Percentiles rank a stretch among this genome's conserved stretches.
Evolutionary conservation across 2,888 invertebrate species (phyloP).

Genomic region (Gisinianus flammeolus): DNA sequence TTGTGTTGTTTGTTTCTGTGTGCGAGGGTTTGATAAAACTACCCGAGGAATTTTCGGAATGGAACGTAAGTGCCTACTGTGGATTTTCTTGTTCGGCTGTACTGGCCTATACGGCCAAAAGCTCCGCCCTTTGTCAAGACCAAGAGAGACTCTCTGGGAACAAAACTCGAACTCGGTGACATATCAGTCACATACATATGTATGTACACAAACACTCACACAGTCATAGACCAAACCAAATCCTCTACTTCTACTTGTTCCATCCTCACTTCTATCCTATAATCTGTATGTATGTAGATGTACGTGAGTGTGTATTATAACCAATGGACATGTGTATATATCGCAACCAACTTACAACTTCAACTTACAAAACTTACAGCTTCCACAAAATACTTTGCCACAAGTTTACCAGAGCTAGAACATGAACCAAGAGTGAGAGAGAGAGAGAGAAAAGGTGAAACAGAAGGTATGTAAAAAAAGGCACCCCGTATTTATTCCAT

Average conservation of each 20-base stretch:
- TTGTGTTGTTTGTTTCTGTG: conserved; percentile 3
- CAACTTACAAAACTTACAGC: not conserved
- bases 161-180: conserved; percentile 38
- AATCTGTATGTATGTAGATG: no score
- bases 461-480: not conserved
- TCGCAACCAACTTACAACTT: no score
- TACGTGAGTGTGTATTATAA: no score
- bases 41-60: conserved; percentile 37
- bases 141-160: conserved; percentile 40
- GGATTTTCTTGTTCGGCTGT: conserved; percentile 24
- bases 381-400: not conserved
- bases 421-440: no score
- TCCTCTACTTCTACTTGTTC: not conserved
- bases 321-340: no score
- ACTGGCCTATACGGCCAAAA: conserved; percentile 24
- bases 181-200: conserved; percentile 21
- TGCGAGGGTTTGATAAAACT: conserved; percentile 30
- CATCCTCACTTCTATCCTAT: not conserved
- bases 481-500: not conserved
- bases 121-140: conserved; percentile 40
- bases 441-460: not conserved
- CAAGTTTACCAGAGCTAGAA: not conserved
- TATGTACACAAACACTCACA: not conserved
- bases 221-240: not conserved
- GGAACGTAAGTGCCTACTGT: conserved; percentile 35